Base-by-base conservation (phyloP, 2,888 invertebrate genomes). In the Macropis europaea region DNA sequence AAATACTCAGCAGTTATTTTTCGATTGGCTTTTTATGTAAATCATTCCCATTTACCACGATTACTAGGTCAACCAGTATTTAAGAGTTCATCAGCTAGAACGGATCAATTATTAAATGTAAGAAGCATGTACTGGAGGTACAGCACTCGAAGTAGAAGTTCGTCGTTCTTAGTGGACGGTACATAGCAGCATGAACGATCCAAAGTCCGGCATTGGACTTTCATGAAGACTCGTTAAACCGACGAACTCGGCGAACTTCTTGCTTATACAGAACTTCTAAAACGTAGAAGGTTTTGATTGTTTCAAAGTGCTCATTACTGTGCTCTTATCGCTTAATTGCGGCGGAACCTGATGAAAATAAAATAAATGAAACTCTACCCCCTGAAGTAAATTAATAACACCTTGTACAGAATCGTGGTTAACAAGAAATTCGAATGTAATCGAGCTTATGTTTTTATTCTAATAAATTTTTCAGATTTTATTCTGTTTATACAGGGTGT, bases 211-310 rank as follows among this genome's bases (percentile, higher is more conserved):
- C 48, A 68, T 62, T 40, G 54, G 54, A 62, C 67, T 54, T 54
- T 62, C 67, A 34, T 42, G 54, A 54, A 38, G 38, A 34, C 42
- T 54, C 54, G 53, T 53, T 67, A 53, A n/a, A 40, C 19, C 67
- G 17, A 5, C 3, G 11, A 40, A 15, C 43, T 24, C 26, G 36
- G 17, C 7, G 7, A 53, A 53, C 40, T 62, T 68, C 19, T n/a
- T 38, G 62, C 40, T 48, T 50, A 28, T 61, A 32, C 30, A 26
- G 43, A 52, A 67, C 32, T 54, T 47, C 34, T 3, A 9, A 17
- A 34, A 54, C 15, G 22, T 19, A 11, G 45, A 15, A 22, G 30
- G 17, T 32, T 36, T 52, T 48, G 45, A 54, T 66, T 53, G 53
- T 52, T 66, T 50, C 17, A 38, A 50, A 57, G 38, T 52, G 38